Conservation (phyloP, 53 echinoderm and acorn worm genomes). For the Stichopus horrens region DNA sequence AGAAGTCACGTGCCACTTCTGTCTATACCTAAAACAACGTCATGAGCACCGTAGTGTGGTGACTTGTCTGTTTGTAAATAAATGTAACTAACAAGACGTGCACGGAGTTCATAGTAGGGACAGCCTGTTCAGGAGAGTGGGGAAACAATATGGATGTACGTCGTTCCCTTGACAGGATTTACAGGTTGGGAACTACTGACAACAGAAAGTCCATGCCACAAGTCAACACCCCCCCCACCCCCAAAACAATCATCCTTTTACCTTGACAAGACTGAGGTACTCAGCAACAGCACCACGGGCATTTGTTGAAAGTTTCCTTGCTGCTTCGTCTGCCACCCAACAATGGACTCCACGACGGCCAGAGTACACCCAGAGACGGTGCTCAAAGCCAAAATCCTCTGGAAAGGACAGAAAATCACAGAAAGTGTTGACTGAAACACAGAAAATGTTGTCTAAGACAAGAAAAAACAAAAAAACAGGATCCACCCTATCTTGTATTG, state of each 20-base stretch:
- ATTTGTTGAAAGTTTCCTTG: slow-evolving; percentile 92
- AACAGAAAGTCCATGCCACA: neutral
- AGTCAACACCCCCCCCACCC: neutral
- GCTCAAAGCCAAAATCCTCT: slow-evolving; percentile 99
- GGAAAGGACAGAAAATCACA: slow-evolving; percentile 4
- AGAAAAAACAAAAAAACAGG: neutral
- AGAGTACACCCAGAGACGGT: slow-evolving; percentile 94
- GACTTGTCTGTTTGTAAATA: too few species aligned
- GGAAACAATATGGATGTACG: too few species aligned
- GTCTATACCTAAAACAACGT: too few species aligned
- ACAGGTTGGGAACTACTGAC: too few species aligned
- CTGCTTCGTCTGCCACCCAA: slow-evolving; percentile 92
- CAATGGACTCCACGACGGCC: slow-evolving; percentile 94
- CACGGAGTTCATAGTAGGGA: too few species aligned
- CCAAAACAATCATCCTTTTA: slow-evolving; percentile 7
- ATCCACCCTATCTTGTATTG: neutral
- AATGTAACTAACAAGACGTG: too few species aligned
- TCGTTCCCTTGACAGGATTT: too few species aligned
- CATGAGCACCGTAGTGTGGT: too few species aligned
- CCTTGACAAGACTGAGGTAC: slow-evolving; percentile 97
- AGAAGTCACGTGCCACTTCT: too few species aligned
- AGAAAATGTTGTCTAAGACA: neutral
- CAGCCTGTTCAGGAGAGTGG: too few species aligned
- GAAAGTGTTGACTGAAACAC: neutral
- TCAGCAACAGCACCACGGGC: slow-evolving; percentile 92